Base-by-base conservation (phyloP, 2,113 vertebrate genomes). In the Leuciscus idus region DNA sequence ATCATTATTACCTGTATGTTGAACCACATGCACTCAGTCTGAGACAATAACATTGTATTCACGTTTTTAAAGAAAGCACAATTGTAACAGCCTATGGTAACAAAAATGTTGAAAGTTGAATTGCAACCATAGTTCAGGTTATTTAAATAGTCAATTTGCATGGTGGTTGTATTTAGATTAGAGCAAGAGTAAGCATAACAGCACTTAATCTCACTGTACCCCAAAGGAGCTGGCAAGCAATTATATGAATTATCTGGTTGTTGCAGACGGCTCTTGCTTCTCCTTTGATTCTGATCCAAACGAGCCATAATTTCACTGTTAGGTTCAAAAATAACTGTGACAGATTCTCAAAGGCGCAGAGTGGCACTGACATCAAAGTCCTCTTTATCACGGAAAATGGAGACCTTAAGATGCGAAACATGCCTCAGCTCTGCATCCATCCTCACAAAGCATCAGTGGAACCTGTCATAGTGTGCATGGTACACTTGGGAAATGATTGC, bases 301-400 rank as follows among this genome's bases (percentile, higher is more conserved):
- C 91, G 88, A 89, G 91, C 91, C 89, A 90, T 90, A 93, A 91
- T 92, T 90, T 92, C 91, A 91, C 92, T 91, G 91, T 93, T 89
- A 91, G 91, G 86, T 90, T 89, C 89, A 93, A 91, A 93, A 93
- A 93, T 92, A 93, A 90, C 91, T 70, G 85, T 81, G 85, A 92
- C 90, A 90, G 93, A 93, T 92, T 91, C 83, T 87, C 87, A 87
- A 87, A 84, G 87, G 87, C 43, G 21, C 62, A 28, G 78, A 86
- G 68, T 74, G 66, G 85, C 68, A 82, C 68, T 74, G 85, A 86
- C 77, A 81, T 81, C 85, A 81, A 82, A 86, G 78, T 81, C 66
- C 26, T 86, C 39, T 70, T 86, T 81, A 81, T 73, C 55, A 21
- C 26, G 62, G 21, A 81, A 81, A 73, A 86, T 36, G 66, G 46